A percentile compares a stretch with the other conserved stretches of the same genome.
Conservation (phyloP, 2,888 invertebrate species). For the Cheilosia vernalis region DNA sequence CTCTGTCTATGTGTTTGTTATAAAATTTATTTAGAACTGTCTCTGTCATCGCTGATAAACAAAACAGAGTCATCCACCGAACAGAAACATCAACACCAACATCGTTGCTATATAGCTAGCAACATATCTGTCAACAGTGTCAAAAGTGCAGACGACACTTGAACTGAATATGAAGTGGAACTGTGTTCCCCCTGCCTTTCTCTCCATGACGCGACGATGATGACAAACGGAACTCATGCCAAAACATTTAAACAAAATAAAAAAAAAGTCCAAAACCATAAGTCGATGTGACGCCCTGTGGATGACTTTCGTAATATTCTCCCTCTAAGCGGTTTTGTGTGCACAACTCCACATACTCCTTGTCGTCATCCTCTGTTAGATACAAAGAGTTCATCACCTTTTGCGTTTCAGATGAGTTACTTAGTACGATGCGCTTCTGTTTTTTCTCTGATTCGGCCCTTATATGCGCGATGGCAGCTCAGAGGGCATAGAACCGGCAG, state of each 20-base stretch:
- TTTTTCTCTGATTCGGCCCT: slow-evolving; percentile 25
- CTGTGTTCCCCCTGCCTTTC: neutral
- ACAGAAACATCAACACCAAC: slow-evolving; percentile 29
- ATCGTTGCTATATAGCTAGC: slow-evolving; percentile 9
- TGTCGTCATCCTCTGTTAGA: slow-evolving; percentile 36
- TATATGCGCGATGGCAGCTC: slow-evolving; percentile 6
- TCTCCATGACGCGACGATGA: too few relatives aligned
- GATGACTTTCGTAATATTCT: slow-evolving; percentile 37
- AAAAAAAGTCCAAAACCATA: slow-evolving; percentile 21
- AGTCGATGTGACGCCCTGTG: slow-evolving; percentile 62
- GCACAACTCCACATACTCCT: neutral
- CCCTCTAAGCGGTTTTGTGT: slow-evolving; percentile 28
- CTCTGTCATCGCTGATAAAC: slow-evolving; percentile 51
- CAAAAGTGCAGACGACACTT: slow-evolving; percentile 74
- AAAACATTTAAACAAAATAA: slow-evolving; percentile 5
- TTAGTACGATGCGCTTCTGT: slow-evolving; percentile 66
- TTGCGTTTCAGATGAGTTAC: slow-evolving; percentile 70
- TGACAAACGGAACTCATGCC: slow-evolving; percentile 31
- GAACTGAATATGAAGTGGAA: slow-evolving; percentile 65
- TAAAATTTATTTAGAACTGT: slow-evolving; percentile 50
- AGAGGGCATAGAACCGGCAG: slow-evolving; percentile 45
- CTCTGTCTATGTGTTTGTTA: slow-evolving; percentile 10
- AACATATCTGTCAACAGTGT: slow-evolving; percentile 67
- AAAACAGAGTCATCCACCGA: slow-evolving; percentile 42
- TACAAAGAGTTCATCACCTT: slow-evolving; percentile 74